A percentile compares a stretch with the other conserved stretches of the same genome.
Conservation (phyloP, 2,888 invertebrate genomes). For the Drosophila recens region DNA sequence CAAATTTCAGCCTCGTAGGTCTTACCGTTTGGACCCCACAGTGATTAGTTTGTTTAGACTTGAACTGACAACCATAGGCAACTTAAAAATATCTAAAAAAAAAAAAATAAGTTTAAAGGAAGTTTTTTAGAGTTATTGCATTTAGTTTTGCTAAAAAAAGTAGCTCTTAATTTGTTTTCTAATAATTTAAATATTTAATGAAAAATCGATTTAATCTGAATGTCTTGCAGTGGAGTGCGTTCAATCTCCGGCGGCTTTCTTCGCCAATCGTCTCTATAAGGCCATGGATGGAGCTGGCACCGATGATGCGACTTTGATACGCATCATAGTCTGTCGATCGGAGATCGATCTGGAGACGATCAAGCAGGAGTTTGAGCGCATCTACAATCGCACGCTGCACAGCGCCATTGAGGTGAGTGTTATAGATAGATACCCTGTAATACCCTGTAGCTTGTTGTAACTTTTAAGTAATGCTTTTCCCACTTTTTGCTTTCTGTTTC, state of each 20-base stretch:
- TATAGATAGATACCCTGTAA: not conserved
- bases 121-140: too few species aligned
- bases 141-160: too few species aligned
- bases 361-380: constrained; percentile 89
- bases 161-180: too few species aligned
- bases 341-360: constrained; percentile 90
- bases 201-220: too few species aligned
- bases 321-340: constrained; percentile 89
- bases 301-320: constrained; percentile 89
- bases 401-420: constrained; percentile 88
- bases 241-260: constrained; percentile 89
- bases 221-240: constrained; percentile 89
- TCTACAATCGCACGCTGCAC: constrained; percentile 89
- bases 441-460: constrained; percentile 1
- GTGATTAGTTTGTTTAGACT: too few species aligned
- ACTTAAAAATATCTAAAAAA: too few species aligned
- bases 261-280: constrained; percentile 88
- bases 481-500: constrained; percentile 50
- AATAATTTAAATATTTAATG: too few species aligned
- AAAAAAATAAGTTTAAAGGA: too few species aligned
- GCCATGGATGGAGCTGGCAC: constrained; percentile 91
- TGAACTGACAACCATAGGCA: too few species aligned
- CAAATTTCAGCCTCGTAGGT: too few species aligned
- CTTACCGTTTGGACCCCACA: too few species aligned
- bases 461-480: constrained; percentile 41